phyloP scores from a whole-genome alignment of 2,888 invertebrate species.

The Cantharis flavilabris region DNA sequence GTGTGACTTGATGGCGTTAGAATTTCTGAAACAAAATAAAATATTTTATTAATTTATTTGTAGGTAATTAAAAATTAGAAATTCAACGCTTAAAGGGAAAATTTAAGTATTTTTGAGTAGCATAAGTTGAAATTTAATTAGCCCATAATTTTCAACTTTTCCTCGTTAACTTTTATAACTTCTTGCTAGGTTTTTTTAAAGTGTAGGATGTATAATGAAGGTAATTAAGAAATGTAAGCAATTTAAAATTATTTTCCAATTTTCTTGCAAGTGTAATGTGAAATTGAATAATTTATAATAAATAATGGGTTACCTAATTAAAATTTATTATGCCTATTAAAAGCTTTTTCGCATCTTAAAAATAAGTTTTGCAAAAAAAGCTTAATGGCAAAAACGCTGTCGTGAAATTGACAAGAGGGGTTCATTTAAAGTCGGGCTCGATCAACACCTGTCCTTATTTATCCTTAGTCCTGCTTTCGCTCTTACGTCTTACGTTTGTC shows the following conservation, averaged over 20 bases:
- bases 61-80: background rate
- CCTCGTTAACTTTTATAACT: background rate
- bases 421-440: slow-evolving; percentile 1
- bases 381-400: background rate
- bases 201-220: background rate
- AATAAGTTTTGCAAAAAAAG: background rate
- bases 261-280: background rate
- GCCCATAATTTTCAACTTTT: background rate
- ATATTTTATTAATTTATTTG: background rate
- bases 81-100: background rate
- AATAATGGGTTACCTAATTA: background rate
- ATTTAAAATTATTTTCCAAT: background rate
- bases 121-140: background rate
- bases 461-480: slow-evolving; percentile 12
- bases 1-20: background rate
- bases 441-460: slow-evolving; percentile 22
- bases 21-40: background rate
- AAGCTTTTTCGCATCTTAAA: background rate
- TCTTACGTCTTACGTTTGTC: slow-evolving; percentile 13
- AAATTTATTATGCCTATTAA: background rate
- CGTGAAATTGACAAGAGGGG: background rate
- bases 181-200: background rate
- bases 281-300: background rate
- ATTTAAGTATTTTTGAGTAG: background rate
- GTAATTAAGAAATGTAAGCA: background rate